Evolutionary conservation across 2,797 vertebrate genomes (phyloP), one percentile per base, ranked within the genome.

Genomic region (Periophthalmus magnuspinnatus): DNA sequence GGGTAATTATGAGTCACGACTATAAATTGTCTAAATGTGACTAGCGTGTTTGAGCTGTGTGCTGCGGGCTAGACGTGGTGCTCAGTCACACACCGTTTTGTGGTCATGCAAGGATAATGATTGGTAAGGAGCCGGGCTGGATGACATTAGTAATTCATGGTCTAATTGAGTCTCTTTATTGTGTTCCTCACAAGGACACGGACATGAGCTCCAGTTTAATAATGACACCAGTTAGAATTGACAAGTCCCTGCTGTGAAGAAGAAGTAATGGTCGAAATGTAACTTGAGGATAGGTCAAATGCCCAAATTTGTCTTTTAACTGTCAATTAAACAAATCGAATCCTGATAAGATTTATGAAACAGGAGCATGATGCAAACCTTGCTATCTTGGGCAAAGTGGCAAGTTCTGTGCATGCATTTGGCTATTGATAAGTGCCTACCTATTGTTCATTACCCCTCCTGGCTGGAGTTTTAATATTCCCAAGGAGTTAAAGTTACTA

Each of bases 1-100:
- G 70, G 68, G 36, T 81, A 78, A 78, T 68, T 70, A 24, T 57
- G 70, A 78, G 72, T 83, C 78, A 80, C 67, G 36, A 77, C 69
- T 71, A 36, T 69, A 84, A 80, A 83, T 69, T 22, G 32, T 32
- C 3, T 66, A 19, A 73, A 75, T 62, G 69, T 68, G 63, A 63
- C 65, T 1, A 56, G 65, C 55, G 60, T 62, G 65, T 48, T 21
- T 56, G 65, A 17, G 28, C 16, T 34, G 24, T 68, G 33, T 32
- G 17, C 55, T 41, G 34, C 24, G 54, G 24, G 24, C 65, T 45
- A 55, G n/a, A 59, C 32, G 14, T 28, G 47, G 33, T 22, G 45
- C 38, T 65, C 36, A 64, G 6, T 78, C 65, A 24, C 55, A 62
- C 67, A 24, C 61, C 72, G 52, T 66, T 55, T 62, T 50, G 71